These are phyloP conservation scores for Ichneumoninae sp. DNA, from an alignment of 2,888 invertebrate genomes.

Conservation along the genomic window DNA sequence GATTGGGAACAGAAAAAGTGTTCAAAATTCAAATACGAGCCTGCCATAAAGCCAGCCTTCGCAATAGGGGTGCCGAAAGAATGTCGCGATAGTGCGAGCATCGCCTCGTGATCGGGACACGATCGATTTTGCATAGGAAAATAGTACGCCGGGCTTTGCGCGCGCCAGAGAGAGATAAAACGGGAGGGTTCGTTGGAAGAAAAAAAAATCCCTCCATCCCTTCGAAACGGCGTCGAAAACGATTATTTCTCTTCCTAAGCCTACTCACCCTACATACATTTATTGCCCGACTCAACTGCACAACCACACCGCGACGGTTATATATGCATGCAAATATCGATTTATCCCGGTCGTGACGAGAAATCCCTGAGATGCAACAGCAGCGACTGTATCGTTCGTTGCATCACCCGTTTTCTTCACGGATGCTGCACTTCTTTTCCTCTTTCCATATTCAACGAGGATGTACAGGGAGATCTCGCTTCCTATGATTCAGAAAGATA, in stretches of 20 bases:
- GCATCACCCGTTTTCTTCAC: constrained; percentile 49
- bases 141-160: constrained; percentile 51
- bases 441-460: constrained; percentile 27
- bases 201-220: constrained; percentile 58
- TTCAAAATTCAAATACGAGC: constrained; percentile 76
- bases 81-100: constrained; percentile 35
- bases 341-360: constrained; percentile 34
- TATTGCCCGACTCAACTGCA: constrained; percentile 53
- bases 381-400: constrained; percentile 8
- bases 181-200: constrained; percentile 25
- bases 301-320: neutral
- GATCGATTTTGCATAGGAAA: constrained; percentile 75
- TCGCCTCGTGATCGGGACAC: constrained; percentile 67
- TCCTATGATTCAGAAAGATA: constrained; percentile 53
- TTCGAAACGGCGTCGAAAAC: constrained; percentile 53
- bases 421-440: constrained; percentile 33
- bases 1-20: constrained; percentile 76
- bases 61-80: constrained; percentile 40
- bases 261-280: constrained; percentile 55
- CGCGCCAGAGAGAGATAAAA: constrained; percentile 34
- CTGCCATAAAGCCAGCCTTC: constrained; percentile 25
- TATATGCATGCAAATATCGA: constrained; percentile 42
- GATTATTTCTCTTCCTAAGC: constrained; percentile 65
- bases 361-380: constrained; percentile 60
- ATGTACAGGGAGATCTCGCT: constrained; percentile 41